These are phyloP conservation scores for Lasioglossum morio DNA, from an alignment of 2,888 invertebrate genomes.

Conservation along the genomic window DNA sequence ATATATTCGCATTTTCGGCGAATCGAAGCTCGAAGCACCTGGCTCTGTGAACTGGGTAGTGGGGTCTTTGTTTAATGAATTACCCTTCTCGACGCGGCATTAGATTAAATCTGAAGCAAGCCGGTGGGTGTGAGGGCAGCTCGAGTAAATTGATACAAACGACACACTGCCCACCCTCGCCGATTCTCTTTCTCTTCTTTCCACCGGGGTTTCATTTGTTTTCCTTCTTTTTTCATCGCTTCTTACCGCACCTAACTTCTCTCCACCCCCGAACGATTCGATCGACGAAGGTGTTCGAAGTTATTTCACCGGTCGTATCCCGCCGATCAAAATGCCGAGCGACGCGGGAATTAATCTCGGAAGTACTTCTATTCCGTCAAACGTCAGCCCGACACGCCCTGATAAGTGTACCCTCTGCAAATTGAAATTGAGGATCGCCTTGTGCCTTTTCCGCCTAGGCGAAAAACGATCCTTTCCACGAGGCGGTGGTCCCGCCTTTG, in stretches of 20 bases:
- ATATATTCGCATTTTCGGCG: constrained; percentile 55
- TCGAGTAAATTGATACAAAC: constrained; percentile 80
- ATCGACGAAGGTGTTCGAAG: constrained; percentile 71
- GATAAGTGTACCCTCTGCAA: constrained; percentile 69
- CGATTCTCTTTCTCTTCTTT: constrained; percentile 28
- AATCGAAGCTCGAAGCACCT: constrained; percentile 44
- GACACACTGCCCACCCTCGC: constrained; percentile 73
- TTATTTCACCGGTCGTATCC: constrained; percentile 72
- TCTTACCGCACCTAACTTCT: constrained; percentile 1
- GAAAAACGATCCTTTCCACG: background rate
- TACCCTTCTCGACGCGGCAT: constrained; percentile 75
- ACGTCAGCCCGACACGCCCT: constrained; percentile 67
- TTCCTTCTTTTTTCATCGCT: background rate
- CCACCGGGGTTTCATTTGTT: background rate
- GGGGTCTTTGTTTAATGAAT: constrained; percentile 76
- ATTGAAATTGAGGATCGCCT: constrained; percentile 70
- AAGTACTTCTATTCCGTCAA: constrained; percentile 71
- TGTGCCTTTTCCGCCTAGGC: constrained; percentile 24
- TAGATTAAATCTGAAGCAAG: constrained; percentile 78
- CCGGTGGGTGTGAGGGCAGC: constrained; percentile 69
- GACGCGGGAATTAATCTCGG: constrained; percentile 69
- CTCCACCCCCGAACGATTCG: constrained; percentile 11
- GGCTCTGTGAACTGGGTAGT: constrained; percentile 31
- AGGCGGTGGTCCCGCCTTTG: background rate
- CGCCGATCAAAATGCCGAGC: constrained; percentile 69